Evolutionary conservation across 2,888 invertebrate species (phyloP).

Genomic region (Rhopalosiphum nymphaeae): DNA sequence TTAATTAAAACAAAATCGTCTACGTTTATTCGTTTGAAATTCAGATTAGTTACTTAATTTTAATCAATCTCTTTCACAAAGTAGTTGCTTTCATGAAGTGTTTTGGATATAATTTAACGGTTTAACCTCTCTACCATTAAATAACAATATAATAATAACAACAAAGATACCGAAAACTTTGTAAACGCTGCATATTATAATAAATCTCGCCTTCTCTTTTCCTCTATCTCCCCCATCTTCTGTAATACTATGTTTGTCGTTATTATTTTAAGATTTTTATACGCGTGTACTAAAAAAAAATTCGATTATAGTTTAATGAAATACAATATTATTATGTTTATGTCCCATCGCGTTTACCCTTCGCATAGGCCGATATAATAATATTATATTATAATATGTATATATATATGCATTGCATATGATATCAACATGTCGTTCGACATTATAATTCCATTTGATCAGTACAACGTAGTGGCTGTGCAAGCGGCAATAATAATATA

Average conservation of each 20-base stretch:
- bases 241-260: not conserved
- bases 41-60: not conserved
- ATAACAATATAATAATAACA: not conserved
- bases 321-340: constrained; percentile 1
- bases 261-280: not conserved
- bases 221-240: not conserved
- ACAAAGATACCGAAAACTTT: not conserved
- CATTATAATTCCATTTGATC: constrained; percentile 59
- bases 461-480: not conserved
- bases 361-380: not conserved
- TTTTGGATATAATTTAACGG: not conserved
- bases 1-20: not conserved
- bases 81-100: not conserved
- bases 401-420: not conserved
- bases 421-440: constrained; percentile 23
- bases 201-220: not conserved
- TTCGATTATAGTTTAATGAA: constrained; percentile 13
- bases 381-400: constrained; percentile 1
- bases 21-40: not conserved
- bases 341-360: constrained; percentile 15
- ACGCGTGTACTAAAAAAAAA: not conserved
- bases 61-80: not conserved
- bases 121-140: not conserved
- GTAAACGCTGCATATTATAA: not conserved
- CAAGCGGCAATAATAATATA: constrained; percentile 8